phyloP scores from a whole-genome alignment of 2,113 vertebrate species.

The Salvelinus fontinalis region DNA sequence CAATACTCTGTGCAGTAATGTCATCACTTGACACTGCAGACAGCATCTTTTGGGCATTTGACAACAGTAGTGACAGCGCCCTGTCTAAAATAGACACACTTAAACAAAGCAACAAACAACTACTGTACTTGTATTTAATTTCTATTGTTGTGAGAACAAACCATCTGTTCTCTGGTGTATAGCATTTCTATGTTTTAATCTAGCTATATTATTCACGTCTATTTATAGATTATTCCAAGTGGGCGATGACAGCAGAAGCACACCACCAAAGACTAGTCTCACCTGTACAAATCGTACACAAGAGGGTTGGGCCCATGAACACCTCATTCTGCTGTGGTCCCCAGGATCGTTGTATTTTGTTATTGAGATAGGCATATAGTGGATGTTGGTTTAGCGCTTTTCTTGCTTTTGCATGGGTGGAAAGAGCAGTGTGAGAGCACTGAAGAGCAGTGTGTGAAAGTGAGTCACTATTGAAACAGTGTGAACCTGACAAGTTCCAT shows the following conservation, averaged over 20 bases:
- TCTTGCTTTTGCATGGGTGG: not conserved
- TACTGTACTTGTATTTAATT: not conserved
- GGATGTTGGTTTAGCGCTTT: not conserved
- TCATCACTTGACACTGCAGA: not conserved
- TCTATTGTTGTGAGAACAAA: not conserved
- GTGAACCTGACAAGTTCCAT: not conserved
- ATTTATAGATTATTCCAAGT: not conserved
- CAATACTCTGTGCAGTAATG: not conserved
- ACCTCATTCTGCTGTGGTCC: not conserved
- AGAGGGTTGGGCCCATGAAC: not conserved
- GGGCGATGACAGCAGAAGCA: not conserved
- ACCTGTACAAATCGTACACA: not conserved
- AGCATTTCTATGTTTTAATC: too few species aligned
- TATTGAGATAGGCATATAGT: not conserved
- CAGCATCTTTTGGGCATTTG: too few species aligned
- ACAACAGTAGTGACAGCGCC: too few species aligned
- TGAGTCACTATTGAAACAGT: slow-evolving; percentile 8
- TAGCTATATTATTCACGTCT: not conserved
- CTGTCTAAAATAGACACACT: too few species aligned
- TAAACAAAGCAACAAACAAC: not conserved
- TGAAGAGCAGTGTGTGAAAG: not conserved
- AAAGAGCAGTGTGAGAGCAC: not conserved
- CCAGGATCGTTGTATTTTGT: not conserved
- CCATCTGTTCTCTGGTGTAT: not conserved
- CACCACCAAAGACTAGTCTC: not conserved